Evolutionary conservation across 2,888 invertebrate species (phyloP).

Genomic region (Morpho deidamia): DNA sequence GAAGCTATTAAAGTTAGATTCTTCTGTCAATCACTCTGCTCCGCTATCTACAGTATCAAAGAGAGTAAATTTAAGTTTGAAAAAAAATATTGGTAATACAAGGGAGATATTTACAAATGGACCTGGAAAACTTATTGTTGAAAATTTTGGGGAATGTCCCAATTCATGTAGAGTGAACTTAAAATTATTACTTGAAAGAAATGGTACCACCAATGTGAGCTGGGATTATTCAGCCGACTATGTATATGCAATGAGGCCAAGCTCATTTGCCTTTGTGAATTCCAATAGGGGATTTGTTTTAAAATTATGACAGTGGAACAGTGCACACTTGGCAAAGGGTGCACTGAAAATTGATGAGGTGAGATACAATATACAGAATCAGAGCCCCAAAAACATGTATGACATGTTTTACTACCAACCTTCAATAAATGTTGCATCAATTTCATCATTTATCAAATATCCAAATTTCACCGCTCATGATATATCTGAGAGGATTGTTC

Average conservation of each 20-base stretch:
- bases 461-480: slow-evolving; percentile 73
- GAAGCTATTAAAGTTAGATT: slow-evolving; percentile 53
- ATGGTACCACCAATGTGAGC: slow-evolving; percentile 71
- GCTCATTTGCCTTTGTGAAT: slow-evolving; percentile 80
- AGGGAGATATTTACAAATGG: slow-evolving; percentile 79
- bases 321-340: slow-evolving; percentile 70
- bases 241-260: slow-evolving; percentile 86
- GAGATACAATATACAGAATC: slow-evolving; percentile 62
- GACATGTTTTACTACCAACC: slow-evolving; percentile 62
- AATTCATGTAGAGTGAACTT: slow-evolving; percentile 81
- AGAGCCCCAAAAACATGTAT: slow-evolving; percentile 63
- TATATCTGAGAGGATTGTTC: slow-evolving; percentile 85
- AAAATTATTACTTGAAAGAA: slow-evolving; percentile 75
- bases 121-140: slow-evolving; percentile 81
- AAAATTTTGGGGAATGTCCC: slow-evolving; percentile 86
- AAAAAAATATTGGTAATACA: slow-evolving; percentile 75
- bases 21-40: slow-evolving; percentile 40
- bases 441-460: slow-evolving; percentile 65
- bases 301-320: slow-evolving; percentile 90
- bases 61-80: slow-evolving; percentile 74
- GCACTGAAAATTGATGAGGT: slow-evolving; percentile 66
- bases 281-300: slow-evolving; percentile 85
- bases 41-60: slow-evolving; percentile 54
- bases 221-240: slow-evolving; percentile 81
- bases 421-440: slow-evolving; percentile 54